A percentile compares a stretch with the other conserved stretches of the same genome.
Evolutionary conservation across 2,888 invertebrate genomes (phyloP).

Genomic region (Tetrapedia diversipes): DNA sequence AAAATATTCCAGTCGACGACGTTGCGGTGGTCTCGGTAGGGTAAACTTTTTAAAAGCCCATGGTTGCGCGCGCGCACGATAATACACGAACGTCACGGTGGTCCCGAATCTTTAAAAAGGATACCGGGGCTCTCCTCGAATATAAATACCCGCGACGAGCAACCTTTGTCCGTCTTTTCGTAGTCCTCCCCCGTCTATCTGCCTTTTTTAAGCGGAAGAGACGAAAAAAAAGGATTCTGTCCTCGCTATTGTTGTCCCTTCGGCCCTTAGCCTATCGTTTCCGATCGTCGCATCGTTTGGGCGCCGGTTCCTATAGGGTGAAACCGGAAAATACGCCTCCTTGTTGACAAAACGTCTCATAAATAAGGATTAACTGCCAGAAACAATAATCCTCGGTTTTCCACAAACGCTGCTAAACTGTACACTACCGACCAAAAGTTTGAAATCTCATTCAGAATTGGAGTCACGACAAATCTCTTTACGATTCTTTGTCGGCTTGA

Average conservation of each 20-base stretch:
- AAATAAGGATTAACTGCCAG: too few relatives aligned
- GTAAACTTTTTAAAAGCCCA: slow-evolving; percentile 64
- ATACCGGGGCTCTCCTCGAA: slow-evolving; percentile 22
- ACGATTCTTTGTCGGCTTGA: too few relatives aligned
- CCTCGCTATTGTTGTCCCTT: neutral
- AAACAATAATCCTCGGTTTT: too few relatives aligned
- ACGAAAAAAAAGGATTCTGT: too few relatives aligned
- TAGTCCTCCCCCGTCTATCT: neutral
- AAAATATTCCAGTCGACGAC: slow-evolving; percentile 61
- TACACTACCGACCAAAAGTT: too few relatives aligned
- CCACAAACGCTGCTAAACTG: too few relatives aligned
- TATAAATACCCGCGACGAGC: slow-evolving; percentile 57
- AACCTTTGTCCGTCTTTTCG: neutral
- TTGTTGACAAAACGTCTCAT: too few relatives aligned
- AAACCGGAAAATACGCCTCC: too few relatives aligned
- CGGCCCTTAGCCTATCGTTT: neutral
- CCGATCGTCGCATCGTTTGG: neutral
- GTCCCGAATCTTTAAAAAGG: slow-evolving; percentile 64
- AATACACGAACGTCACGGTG: slow-evolving; percentile 69
- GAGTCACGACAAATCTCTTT: too few relatives aligned
- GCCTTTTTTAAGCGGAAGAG: neutral
- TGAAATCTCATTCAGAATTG: too few relatives aligned
- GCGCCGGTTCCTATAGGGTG: too few relatives aligned
- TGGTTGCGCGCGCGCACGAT: slow-evolving; percentile 23
- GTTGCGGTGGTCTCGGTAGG: slow-evolving; percentile 68